Base-by-base conservation (phyloP, 2,888 invertebrate species). In the Cheiracanthium punctorium region DNA sequence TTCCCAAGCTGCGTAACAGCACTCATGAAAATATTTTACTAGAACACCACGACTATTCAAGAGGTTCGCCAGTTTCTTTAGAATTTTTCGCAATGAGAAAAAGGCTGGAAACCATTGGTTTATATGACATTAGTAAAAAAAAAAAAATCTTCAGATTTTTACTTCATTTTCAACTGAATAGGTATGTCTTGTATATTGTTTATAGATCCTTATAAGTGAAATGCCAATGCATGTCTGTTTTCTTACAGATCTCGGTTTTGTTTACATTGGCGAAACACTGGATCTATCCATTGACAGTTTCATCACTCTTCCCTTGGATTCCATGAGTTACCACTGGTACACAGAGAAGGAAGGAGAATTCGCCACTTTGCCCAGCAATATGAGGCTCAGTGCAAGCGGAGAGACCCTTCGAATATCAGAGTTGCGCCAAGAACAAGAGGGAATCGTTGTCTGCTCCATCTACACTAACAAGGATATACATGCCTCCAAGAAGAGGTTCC, bases 191-290 rank as follows among this genome's bases (percentile, higher is more conserved):
- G n/a, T n/a, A n/a, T n/a, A n/a, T n/a, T n/a, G n/a, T n/a, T n/a
- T n/a, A n/a, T n/a, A n/a, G n/a, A n/a, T n/a, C n/a, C n/a, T n/a
- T n/a, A n/a, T n/a, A n/a, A n/a, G n/a, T n/a, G n/a, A n/a, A n/a
- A n/a, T n/a, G n/a, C n/a, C n/a, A n/a, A n/a, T n/a, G n/a, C n/a
- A n/a, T n/a, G n/a, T n/a, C n/a, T n/a, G n/a, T n/a, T n/a, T n/a
- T n/a, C 4, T 80, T 33, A 2, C 43, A 87, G 87, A 87, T 41
- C 65, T 67, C 0, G 87, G 87, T 10, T 82, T 81, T 24, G 87
- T 87, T 7, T 81, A 87, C 29, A 81, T 80, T 0, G 87, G 87
- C 0, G 87, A 87, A 17, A 65, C 58, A 0, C 67, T 87, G 17
- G 52, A 30, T 12, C 12, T 87, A 14, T 76, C 76, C 52, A 79